phyloP scores from a whole-genome alignment of 2,797 vertebrate species.

The Intellagama lesueurii region DNA sequence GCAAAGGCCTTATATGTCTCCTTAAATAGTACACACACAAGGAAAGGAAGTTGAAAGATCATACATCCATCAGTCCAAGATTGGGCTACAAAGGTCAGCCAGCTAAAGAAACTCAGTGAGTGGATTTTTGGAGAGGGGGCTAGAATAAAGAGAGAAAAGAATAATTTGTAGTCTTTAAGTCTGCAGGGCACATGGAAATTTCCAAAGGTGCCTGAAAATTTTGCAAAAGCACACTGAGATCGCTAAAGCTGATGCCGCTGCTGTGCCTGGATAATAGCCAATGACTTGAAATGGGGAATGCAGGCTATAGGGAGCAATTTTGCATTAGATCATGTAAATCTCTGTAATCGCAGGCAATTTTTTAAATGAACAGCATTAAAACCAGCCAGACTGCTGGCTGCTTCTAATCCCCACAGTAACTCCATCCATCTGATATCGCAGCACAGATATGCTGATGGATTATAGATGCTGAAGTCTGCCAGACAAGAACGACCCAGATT shows the following conservation, averaged over 20 bases:
- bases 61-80: conserved; percentile 69
- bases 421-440: conserved; percentile 33
- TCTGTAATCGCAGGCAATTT: conserved; percentile 21
- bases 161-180: conserved; percentile 29
- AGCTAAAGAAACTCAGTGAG: conserved; percentile 41
- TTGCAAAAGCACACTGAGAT: conserved; percentile 51
- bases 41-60: conserved; percentile 71
- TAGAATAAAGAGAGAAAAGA: background rate
- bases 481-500: background rate
- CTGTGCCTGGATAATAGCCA: conserved; percentile 43
- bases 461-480: background rate
- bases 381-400: background rate
- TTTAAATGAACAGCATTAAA: conserved; percentile 42
- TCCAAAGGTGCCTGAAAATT: conserved; percentile 46
- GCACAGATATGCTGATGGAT: background rate
- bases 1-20: conserved; percentile 72
- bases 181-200: conserved; percentile 56
- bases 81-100: conserved; percentile 69
- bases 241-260: conserved; percentile 14
- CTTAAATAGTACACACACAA: conserved; percentile 77
- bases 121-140: conserved; percentile 48
- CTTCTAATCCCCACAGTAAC: background rate
- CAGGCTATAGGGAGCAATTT: conserved; percentile 31
- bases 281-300: conserved; percentile 31
- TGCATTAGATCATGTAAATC: conserved; percentile 32